Evolutionary conservation across 1,140 invertebrate genomes (phyloP).

Genomic region (Doryteuthis pealeii): DNA sequence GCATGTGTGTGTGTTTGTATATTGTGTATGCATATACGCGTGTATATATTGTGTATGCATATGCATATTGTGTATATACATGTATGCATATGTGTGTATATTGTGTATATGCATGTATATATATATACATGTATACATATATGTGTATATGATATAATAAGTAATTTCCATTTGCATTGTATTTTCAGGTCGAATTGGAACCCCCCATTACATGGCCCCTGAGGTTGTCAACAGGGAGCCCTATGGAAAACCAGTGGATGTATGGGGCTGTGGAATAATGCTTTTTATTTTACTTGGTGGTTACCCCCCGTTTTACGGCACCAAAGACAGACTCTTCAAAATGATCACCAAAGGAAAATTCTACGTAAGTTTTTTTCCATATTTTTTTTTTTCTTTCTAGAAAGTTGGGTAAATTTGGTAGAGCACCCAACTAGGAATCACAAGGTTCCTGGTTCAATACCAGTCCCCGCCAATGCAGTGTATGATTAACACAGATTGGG

Average conservation of each 20-base stretch:
- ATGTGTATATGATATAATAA: too few species aligned
- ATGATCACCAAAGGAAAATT: slow-evolving; percentile 83
- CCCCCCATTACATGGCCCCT: slow-evolving; percentile 95
- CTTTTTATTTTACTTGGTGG: slow-evolving; percentile 92
- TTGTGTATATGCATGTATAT: too few species aligned
- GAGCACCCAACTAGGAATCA: too few species aligned
- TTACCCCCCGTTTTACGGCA: slow-evolving; percentile 90
- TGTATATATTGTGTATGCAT: too few species aligned
- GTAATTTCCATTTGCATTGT: background rate
- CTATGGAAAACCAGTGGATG: slow-evolving; percentile 95
- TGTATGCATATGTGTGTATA: background rate
- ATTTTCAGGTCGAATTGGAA: slow-evolving; percentile 82
- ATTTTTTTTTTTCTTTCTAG: too few species aligned
- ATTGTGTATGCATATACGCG: too few species aligned
- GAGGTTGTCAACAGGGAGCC: slow-evolving; percentile 87
- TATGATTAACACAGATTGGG: too few species aligned
- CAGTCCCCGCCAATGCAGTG: too few species aligned
- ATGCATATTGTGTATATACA: background rate
- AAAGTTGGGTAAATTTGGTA: background rate
- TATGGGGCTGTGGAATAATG: slow-evolving; percentile 94
- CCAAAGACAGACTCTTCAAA: slow-evolving; percentile 86
- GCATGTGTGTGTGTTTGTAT: too few species aligned
- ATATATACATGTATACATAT: too few species aligned
- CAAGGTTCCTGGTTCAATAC: too few species aligned
- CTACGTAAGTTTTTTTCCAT: slow-evolving; percentile 40